Percentiles rank a stretch among this genome's conserved stretches.
Conservation (phyloP, 1,140 invertebrate species). For the Zaprionus capensis region DNA sequence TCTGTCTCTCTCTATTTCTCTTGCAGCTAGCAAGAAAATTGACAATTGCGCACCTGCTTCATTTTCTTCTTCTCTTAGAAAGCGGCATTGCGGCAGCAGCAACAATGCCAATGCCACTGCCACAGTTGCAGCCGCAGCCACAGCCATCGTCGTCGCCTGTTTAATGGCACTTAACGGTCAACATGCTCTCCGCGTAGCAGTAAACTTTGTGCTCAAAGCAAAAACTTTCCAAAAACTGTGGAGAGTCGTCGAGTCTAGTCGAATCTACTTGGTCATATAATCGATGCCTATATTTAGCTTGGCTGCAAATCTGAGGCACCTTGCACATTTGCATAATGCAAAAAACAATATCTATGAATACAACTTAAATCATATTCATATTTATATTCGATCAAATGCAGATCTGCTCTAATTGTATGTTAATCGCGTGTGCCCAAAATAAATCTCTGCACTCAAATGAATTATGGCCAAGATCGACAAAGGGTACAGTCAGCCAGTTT, state of each 20-base stretch:
- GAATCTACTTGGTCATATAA: constrained; percentile 24
- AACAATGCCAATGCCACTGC: constrained; percentile 74
- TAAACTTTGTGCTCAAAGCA: constrained; percentile 67
- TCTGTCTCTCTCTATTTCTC: constrained; percentile 34
- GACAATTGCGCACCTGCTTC: constrained; percentile 81
- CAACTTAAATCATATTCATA: constrained; percentile 9
- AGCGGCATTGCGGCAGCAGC: constrained; percentile 43
- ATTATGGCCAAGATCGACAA: constrained; percentile 48
- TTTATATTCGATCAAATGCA: constrained; percentile 71
- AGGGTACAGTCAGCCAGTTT: constrained; percentile 35
- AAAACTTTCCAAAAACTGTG: constrained; percentile 59
- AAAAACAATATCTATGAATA: constrained; percentile 50
- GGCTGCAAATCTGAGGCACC: constrained; percentile 18
- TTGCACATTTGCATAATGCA: constrained; percentile 68
- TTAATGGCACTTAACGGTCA: constrained; percentile 82
- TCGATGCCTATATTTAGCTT: constrained; percentile 16
- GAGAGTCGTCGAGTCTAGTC: constrained; percentile 1
- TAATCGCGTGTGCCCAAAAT: constrained; percentile 67
- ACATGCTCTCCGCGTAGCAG: constrained; percentile 77
- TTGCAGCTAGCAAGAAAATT: constrained; percentile 67
- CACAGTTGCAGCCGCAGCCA: constrained; percentile 22
- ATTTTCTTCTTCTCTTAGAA: constrained; percentile 65
- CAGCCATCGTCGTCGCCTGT: constrained; percentile 62
- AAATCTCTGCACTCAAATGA: constrained; percentile 65
- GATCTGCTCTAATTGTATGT: constrained; percentile 78